Conservation (phyloP, 2,797 vertebrate genomes). For the Gouania willdenowi region DNA sequence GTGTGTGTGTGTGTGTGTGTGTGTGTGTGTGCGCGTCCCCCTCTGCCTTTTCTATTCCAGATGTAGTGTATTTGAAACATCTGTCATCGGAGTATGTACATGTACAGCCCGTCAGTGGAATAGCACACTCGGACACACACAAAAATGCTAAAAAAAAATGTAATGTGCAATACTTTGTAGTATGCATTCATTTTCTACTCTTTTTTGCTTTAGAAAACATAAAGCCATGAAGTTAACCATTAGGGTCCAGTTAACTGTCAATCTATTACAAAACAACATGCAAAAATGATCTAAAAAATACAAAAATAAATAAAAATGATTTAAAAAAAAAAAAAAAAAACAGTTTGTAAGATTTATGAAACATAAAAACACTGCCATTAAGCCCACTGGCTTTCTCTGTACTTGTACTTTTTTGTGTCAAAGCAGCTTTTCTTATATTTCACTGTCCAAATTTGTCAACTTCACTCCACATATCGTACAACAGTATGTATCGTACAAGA, state of each 20-base stretch:
- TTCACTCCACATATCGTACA: too few relatives aligned
- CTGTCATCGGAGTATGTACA: conserved; percentile 57
- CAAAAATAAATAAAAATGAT: conserved; percentile 20
- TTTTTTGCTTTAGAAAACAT: conserved; percentile 25
- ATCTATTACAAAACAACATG: too few relatives aligned
- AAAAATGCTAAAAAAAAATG: conserved; percentile 46
- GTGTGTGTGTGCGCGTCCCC: conserved; percentile 62
- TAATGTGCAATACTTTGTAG: conserved; percentile 77
- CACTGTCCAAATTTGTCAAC: too few relatives aligned
- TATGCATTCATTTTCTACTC: conserved; percentile 60
- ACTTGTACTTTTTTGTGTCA: not conserved
- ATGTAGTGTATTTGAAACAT: conserved; percentile 62
- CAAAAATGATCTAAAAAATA: too few relatives aligned
- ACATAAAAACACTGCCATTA: conserved; percentile 52
- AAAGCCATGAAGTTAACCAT: conserved; percentile 20
- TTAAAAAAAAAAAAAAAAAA: too few relatives aligned
- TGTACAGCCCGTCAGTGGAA: conserved; percentile 57
- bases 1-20: too few relatives aligned
- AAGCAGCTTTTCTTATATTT: too few relatives aligned
- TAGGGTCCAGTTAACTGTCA: conserved; percentile 43
- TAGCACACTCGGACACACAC: not conserved
- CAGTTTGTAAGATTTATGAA: conserved; percentile 7
- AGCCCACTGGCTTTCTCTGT: conserved; percentile 9
- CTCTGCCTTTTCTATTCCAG: conserved; percentile 78
- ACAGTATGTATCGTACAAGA: too few relatives aligned